phyloP scores from a whole-genome alignment of 2,797 vertebrate genomes.

The Periparus ater region DNA sequence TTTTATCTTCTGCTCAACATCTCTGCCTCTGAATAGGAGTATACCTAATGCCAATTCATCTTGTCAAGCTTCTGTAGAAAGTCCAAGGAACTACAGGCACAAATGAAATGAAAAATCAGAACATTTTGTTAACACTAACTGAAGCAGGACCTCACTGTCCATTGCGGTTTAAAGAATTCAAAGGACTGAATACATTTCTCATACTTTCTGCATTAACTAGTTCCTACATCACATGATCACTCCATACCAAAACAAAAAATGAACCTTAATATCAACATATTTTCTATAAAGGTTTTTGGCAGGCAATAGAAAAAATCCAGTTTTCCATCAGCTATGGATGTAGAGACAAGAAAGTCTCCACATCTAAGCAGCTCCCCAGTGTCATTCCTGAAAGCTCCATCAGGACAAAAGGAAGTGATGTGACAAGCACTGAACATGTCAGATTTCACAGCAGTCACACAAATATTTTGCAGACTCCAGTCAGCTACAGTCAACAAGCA shows the following conservation, averaged over 20 bases:
- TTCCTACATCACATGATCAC: not conserved
- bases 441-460: not conserved
- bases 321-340: not conserved
- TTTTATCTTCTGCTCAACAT: not conserved
- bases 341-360: not conserved
- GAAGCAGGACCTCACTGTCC: not conserved
- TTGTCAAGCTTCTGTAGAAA: not conserved
- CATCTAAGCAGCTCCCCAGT: not conserved
- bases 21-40: not conserved
- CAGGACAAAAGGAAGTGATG: fast-evolving
- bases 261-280: not conserved
- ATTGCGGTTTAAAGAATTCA: not conserved
- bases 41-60: not conserved
- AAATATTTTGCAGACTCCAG: not conserved
- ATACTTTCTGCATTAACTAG: not conserved
- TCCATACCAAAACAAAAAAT: not conserved
- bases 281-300: not conserved
- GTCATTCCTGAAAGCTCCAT: not conserved
- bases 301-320: not conserved
- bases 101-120: not conserved
- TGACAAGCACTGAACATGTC: not conserved
- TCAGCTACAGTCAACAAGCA: not conserved
- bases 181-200: not conserved
- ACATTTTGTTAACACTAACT: not conserved
- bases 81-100: not conserved